Conservation (phyloP, 2,113 vertebrate genomes). For the Galemys pyrenaicus region DNA sequence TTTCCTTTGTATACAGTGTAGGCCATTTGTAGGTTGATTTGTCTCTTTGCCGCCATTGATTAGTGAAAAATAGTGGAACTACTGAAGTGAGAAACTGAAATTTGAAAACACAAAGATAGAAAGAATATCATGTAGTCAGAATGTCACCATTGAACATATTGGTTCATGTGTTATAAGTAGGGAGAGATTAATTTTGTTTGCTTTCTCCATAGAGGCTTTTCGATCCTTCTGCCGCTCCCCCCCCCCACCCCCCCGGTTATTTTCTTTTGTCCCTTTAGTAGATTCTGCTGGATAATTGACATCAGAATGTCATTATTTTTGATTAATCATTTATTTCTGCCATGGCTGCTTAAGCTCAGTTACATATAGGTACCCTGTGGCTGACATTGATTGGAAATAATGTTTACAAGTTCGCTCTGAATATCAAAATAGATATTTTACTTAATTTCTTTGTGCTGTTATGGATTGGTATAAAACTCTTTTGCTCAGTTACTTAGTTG, state of each 20-base stretch:
- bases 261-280: background rate
- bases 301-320: conserved; percentile 28
- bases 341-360: background rate
- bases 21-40: background rate
- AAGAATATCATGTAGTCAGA: background rate
- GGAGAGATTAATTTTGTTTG: background rate
- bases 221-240: too few relatives aligned
- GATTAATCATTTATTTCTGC: conserved; percentile 47
- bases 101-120: conserved; percentile 20
- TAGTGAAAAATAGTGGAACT: conserved; percentile 2
- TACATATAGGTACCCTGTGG: conserved; percentile 4
- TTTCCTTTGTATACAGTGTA: background rate
- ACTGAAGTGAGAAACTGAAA: conserved; percentile 9
- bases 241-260: background rate
- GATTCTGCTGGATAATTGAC: conserved; percentile 32
- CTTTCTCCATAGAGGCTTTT: background rate
- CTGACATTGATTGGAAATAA: conserved; percentile 48
- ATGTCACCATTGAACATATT: background rate
- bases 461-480: conserved; percentile 23
- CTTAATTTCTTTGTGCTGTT: conserved; percentile 41
- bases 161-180: conserved; percentile 30
- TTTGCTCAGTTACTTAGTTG: conserved; percentile 58
- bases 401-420: conserved; percentile 40
- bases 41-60: background rate
- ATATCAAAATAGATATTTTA: conserved; percentile 27